These are phyloP conservation scores for Paramormyrops kingsleyae DNA, from an alignment of 2,113 vertebrate genomes.

Conservation along the genomic window DNA sequence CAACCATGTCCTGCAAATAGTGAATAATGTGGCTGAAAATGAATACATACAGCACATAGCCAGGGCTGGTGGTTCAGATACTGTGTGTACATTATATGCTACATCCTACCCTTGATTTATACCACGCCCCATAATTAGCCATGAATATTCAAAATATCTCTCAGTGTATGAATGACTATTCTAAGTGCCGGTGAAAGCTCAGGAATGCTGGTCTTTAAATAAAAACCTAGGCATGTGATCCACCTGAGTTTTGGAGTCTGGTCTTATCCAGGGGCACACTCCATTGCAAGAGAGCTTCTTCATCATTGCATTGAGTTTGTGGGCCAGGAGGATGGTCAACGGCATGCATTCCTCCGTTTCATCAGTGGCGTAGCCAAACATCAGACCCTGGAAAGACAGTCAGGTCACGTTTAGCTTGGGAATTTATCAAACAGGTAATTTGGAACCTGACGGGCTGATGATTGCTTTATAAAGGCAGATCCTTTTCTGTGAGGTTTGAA, in stretches of 20 bases:
- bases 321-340: constrained; percentile 56
- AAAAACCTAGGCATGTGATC: background rate
- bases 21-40: background rate
- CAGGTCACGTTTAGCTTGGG: background rate
- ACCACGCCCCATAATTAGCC: background rate
- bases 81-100: background rate
- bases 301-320: constrained; percentile 58
- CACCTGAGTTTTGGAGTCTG: constrained; percentile 65
- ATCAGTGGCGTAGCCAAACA: constrained; percentile 68
- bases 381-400: constrained; percentile 49
- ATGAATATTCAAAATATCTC: background rate
- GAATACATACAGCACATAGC: background rate
- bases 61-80: background rate
- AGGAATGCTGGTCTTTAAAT: background rate
- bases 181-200: background rate
- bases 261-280: constrained; percentile 59
- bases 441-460: background rate
- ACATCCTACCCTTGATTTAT: background rate
- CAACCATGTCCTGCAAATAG: background rate
- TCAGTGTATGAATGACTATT: background rate
- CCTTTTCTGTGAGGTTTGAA: background rate
- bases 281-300: constrained; percentile 51
- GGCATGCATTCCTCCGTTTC: constrained; percentile 68
- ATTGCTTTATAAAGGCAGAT: background rate
- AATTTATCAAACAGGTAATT: background rate